Evolutionary conservation across 2,113 vertebrate genomes (phyloP), one percentile per base, ranked within the genome.

Genomic region (Anhinga rufa): DNA sequence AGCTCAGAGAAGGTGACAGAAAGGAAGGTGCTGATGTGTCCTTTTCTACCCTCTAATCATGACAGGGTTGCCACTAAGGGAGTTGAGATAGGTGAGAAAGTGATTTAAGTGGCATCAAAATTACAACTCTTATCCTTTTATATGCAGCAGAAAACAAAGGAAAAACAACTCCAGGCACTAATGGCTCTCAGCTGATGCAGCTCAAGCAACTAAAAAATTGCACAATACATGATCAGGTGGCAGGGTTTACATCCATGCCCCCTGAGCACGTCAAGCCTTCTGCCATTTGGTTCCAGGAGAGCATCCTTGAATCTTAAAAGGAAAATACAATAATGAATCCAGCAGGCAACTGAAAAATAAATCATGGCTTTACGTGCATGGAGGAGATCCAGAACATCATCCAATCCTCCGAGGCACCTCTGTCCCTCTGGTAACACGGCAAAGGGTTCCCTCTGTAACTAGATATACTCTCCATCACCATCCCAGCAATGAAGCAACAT

Each of bases 321-420:
- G 75, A 57, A 36, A 93, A 84, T 61, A 77, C 11, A 85, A 57
- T 70, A 82, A 86, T 42, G 26, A 7, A 60, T 95, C 70, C 79
- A 86, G 55, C 52, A 90, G 88, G 82, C 46, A 38, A 88, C 85
- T 83, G 82, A 77, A 66, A 82, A 70, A 84, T 89, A 93, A 96
- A 97, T 97, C 87, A 84, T 0, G 1, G 31, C 29, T 95, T 97
- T 96, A 94, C 46, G 58, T 88, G 78, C 38, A 44, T 81, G 69
- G 96, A 84, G 90, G 82, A 93, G 88, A 96, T 97, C 95, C 96
- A 97, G 89, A 82, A 92, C 69, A 95, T 93, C 92, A 87, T 95
- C 92, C 74, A 61, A 2, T 57, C 58, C 91, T 95, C 92, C 46
- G 21, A 95, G 95, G 72, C 11, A 80, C 89, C 81, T 93, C 92